Evolutionary conservation across 2,888 invertebrate genomes (phyloP), one percentile per base, ranked within the genome.

Genomic region (Theristus sp.): DNA sequence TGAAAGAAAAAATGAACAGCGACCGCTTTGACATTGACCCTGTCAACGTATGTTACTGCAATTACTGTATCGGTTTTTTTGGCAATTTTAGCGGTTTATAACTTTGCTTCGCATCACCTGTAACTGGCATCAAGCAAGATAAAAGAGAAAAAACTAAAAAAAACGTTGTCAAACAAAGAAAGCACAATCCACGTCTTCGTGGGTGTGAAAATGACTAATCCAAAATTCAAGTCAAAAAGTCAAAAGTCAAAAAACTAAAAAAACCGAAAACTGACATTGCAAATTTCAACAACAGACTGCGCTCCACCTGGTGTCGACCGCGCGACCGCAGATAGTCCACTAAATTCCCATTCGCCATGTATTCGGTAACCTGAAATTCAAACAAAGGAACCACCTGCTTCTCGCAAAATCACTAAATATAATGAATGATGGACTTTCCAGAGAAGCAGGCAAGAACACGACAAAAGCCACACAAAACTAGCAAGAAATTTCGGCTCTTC

Each of bases 261-360:
- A 6, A 13, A 38, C 10, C 6, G 17, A 13, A 6, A 38, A 38
- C 38, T 17, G 17, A 38, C 90, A 85, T 89, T 28, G 96, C 91
- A 79, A 96, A 98, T 80, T 89, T 87, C 72, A 98, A 89, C 79
- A 96, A 91, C 80, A 96, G 88, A 74, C 84, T 84, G 79, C 86
- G 88, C 68, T 93, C 91, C 73, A 98, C 91, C 77, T 93, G 89
- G 71, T 88, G 84, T 63, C 98, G 80, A 59, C 98, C 98, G 70
- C 98, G 82, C 54, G 93, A 91, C 72, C 98, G 82, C 70, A 98
- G 81, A 79, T 94, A 98, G 80, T 98, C 96, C 60, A 98, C 89
- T 70, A 98, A 82, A 75, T 89, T 91, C 69, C 98, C 98, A 80
- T 94, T 94, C 73, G 90, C 89, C 89, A 96, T 96, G 78, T 87